Base-by-base conservation (phyloP, 2,797 vertebrate species). In the Myiotriccus ornatus region DNA sequence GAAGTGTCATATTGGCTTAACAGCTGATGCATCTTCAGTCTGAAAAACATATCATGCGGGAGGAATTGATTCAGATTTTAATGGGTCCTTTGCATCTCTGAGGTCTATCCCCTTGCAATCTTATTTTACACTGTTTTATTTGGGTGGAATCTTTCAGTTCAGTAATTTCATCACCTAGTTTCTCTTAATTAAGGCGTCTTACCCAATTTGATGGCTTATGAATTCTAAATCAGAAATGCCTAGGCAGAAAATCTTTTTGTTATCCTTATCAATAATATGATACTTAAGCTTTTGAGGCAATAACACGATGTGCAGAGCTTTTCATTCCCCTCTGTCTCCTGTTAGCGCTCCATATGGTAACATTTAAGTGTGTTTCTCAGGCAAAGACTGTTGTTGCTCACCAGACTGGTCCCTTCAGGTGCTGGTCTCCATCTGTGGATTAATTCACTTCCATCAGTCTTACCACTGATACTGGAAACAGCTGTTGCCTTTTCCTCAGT, bases 301-400 rank as follows among this genome's bases (percentile, higher is more conserved):
- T 84, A 91, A 37, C 56, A 23, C 6, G 2, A 62, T 19, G 75
- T 28, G 87, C 87, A 67, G 90, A 79, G 84, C 84, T 90, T 85
- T 91, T 73, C 90, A 32, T 73, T 89, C 90, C 81, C 90, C 94
- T 94, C 96, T 88, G 86, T 94, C 96, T 96, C 70, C 90, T 67
- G 84, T 94, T 95, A 91, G 81, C 2, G 3, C 94, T 97, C 96
- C 96, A 96, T 97, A 95, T 97, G 96, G 96, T 94, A 96, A 83
- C 92, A 87, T 96, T 95, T 94, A 92, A 94, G 43, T 3, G 43
- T 62, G 39, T 85, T 96, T 93, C 94, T 81, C 87, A 57, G 88
- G 87, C 95, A 67, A 50, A 85, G 87, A 5, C 81, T 89, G 84
- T 73, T 89, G 92, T 91, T 93, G 73, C 87, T 95, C 89, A 92